These are phyloP conservation scores for Urosaurus nigricauda DNA, from an alignment of 2,797 vertebrate species.

Conservation along the genomic window DNA sequence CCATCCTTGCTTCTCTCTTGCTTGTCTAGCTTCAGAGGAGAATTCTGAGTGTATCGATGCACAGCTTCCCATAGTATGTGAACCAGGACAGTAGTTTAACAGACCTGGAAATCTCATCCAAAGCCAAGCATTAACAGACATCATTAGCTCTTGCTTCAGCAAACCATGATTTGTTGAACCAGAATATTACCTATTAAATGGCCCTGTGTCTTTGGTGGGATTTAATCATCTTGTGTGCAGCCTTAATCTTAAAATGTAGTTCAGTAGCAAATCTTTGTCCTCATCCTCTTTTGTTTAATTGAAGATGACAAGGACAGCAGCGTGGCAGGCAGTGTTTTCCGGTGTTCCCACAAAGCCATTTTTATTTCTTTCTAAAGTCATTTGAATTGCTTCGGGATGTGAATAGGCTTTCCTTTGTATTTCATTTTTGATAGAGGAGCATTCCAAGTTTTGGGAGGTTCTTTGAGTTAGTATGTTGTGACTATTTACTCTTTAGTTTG, in stretches of 20 bases:
- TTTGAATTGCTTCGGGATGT: constrained; percentile 74
- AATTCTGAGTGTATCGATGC: background rate
- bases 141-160: background rate
- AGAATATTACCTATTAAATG: background rate
- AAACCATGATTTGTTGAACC: background rate
- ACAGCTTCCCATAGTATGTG: background rate
- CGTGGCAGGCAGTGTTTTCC: constrained; percentile 43
- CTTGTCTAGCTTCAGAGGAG: background rate
- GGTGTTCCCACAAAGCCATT: constrained; percentile 60
- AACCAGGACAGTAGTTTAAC: background rate
- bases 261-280: constrained; percentile 30
- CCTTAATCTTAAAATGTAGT: constrained; percentile 33
- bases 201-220: background rate
- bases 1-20: background rate
- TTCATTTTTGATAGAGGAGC: constrained; percentile 54
- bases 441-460: constrained; percentile 57
- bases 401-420: constrained; percentile 63
- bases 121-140: background rate
- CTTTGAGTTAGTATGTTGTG: constrained; percentile 56
- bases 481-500: constrained; percentile 56
- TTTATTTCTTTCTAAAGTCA: constrained; percentile 65
- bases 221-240: background rate
- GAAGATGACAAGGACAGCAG: constrained; percentile 61
- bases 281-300: constrained; percentile 46
- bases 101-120: background rate